Base-by-base conservation (phyloP, 2,797 vertebrate genomes). In the Craterocephalus amniculus region DNA sequence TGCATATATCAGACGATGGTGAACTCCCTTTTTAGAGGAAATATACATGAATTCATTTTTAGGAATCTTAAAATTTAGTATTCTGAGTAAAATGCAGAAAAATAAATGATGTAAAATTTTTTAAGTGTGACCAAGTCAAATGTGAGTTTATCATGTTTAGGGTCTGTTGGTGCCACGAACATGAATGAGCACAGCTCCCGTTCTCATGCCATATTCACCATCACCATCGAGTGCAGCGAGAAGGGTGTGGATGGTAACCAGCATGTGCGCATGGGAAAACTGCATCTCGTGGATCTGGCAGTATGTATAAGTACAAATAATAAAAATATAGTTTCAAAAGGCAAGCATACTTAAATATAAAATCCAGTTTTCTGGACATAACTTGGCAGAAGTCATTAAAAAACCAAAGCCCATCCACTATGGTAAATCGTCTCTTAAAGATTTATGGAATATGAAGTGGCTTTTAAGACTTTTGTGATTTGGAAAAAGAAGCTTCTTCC, bases 181-280 rank as follows among this genome's bases (percentile, higher is more conserved):
- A 99, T 99, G 98, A 99, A 99, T 2, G 98, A 99, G 76, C 98
- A 99, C 91, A 99, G 98, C 81, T 99, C 98, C 4, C 97, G 98
- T 4, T 99, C 98, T 0, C 98, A 99, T 0, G 98, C 98, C 63
- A 99, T 99, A 83, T 99, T 99, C 89, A 99, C 97, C 0, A 99
- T 99, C 83, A 99, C 98, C 51, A 99, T 99, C 0, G 98, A 99
- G 86, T 99, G 97, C 92, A 99, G 97, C 1, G 98, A 99, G 87
- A 99, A 99, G 78, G 98, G 98, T 0, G 81, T 98, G 0, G 98
- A 99, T 72, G 98, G 97, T 0, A 96, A 99, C 86, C 97, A 98
- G 87, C 97, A 99, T 0, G 97, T 99, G 61, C 95, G 96, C 76
- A 97, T 99, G 97, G 98, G 98, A 71, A 99, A 99, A 66, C 95